phyloP scores from a whole-genome alignment of 1,140 invertebrate species.

The Arion vulgaris region DNA sequence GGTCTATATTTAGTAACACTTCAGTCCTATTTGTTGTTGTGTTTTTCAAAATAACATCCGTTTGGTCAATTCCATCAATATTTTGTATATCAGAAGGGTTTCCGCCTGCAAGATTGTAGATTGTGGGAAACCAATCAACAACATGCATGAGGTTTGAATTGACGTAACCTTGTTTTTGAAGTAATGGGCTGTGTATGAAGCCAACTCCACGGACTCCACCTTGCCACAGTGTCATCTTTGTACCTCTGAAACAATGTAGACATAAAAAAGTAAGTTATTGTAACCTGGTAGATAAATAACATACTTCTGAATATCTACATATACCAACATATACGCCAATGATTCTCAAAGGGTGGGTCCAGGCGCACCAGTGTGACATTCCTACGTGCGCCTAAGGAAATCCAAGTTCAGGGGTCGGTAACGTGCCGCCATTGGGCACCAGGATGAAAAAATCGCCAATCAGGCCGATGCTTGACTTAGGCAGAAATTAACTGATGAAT shows the following conservation, averaged over 20 bases:
- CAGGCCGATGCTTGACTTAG: no score
- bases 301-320: no score
- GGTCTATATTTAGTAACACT: conserved; percentile 91
- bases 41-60: conserved; percentile 80
- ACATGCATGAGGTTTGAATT: conserved; percentile 84
- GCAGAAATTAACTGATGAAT: no score
- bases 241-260: conserved; percentile 63
- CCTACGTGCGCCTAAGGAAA: no score
- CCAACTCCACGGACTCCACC: conserved; percentile 87
- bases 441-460: no score
- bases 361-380: no score
- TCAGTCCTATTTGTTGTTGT: conserved; percentile 77
- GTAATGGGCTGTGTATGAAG: conserved; percentile 86
- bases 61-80: conserved; percentile 86
- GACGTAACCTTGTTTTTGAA: conserved; percentile 73
- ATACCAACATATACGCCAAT: no score
- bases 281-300: no score
- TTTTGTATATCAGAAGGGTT: conserved; percentile 69
- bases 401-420: no score
- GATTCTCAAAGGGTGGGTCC: no score
- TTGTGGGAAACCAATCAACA: conserved; percentile 90
- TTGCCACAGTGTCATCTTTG: conserved; percentile 89
- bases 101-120: conserved; percentile 74
- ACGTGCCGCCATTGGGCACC: no score
- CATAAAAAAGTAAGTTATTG: no score